Conservation (phyloP, 2,888 invertebrate species). For the Hirudinaria manillensis region DNA sequence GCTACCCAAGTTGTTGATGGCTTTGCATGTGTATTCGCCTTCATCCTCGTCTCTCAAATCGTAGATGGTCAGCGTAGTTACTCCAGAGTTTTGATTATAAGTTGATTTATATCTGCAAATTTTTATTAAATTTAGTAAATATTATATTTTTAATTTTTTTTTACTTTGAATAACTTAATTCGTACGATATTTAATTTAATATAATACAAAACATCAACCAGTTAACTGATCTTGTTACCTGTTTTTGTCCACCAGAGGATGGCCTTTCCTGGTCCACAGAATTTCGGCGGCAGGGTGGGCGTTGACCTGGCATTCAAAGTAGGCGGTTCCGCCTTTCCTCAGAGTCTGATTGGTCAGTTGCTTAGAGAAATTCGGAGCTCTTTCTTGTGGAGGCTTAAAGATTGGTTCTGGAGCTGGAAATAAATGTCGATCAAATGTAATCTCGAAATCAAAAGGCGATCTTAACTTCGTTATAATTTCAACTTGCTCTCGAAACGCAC, state of each 20-base stretch:
- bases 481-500: neutral
- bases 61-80: conserved; percentile 82
- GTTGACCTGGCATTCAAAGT: conserved; percentile 49
- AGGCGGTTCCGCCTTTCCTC: conserved; percentile 52
- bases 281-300: conserved; percentile 52
- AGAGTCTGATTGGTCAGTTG: conserved; percentile 48
- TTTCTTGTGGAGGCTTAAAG: conserved; percentile 33
- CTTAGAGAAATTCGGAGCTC: conserved; percentile 38
- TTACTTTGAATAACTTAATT: neutral
- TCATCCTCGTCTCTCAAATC: conserved; percentile 64
- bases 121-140: too few species aligned
- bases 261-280: conserved; percentile 48
- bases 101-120: conserved; percentile 42
- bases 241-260: conserved; percentile 48
- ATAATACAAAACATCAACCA: neutral
- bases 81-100: conserved; percentile 65
- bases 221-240: conserved; percentile 42
- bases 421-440: neutral
- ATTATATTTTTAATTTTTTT: neutral
- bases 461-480: too few species aligned
- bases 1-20: conserved; percentile 73
- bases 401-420: conserved; percentile 33
- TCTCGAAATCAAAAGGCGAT: neutral
- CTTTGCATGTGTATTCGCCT: conserved; percentile 75
- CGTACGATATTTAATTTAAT: neutral